Conservation (phyloP, 2,113 vertebrate genomes). For the Odocoileus hemionus region DNA sequence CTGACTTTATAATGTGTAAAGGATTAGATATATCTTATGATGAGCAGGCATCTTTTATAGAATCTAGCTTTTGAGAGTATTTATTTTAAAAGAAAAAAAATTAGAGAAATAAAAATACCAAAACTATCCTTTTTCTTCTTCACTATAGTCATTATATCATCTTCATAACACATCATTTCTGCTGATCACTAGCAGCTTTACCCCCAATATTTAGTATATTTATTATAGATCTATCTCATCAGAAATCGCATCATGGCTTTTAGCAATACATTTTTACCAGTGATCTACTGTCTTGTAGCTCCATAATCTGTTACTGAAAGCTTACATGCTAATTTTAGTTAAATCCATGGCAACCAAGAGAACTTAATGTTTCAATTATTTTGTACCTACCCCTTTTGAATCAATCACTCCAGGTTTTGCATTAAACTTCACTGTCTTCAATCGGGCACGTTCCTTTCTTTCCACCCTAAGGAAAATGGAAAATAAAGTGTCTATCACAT, state of each 20-base stretch:
- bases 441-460: conserved; percentile 94
- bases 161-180: not conserved
- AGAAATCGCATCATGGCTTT: not conserved
- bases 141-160: not conserved
- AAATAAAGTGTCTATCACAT: conserved; percentile 45
- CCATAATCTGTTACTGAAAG: conserved; percentile 27
- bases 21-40: not conserved
- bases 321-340: not conserved
- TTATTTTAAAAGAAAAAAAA: conserved; percentile 17
- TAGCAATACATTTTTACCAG: conserved; percentile 9
- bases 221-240: not conserved
- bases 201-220: conserved; percentile 21
- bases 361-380: conserved; percentile 27
- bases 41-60: not conserved
- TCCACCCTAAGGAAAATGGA: conserved; percentile 87
- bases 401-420: conserved; percentile 93
- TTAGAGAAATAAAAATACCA: not conserved
- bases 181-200: not conserved
- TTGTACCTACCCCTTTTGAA: conserved; percentile 93
- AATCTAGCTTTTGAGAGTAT: not conserved
- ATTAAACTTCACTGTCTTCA: conserved; percentile 99
- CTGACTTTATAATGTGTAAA: not conserved
- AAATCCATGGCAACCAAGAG: conserved; percentile 10
- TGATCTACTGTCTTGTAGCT: not conserved
- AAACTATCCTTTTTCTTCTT: not conserved